These are phyloP conservation scores for Oedothorax gibbosus DNA, from an alignment of 1,140 invertebrate genomes.

Conservation along the genomic window DNA sequence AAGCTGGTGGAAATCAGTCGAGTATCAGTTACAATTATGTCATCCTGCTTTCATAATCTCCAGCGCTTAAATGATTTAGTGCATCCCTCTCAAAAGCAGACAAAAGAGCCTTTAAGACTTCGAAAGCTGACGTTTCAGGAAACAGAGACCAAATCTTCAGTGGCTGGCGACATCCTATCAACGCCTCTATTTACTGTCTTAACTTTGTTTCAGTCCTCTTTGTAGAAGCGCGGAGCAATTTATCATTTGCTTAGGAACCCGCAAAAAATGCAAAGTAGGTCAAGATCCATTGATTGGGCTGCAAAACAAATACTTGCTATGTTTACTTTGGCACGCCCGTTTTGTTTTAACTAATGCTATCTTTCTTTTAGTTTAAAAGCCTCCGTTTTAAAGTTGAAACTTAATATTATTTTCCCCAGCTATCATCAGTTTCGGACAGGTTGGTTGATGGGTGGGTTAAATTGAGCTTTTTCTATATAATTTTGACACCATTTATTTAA, in stretches of 20 bases:
- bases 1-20: no score
- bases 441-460: no score
- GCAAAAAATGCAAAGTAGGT: conserved; percentile 28
- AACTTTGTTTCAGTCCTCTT: conserved; percentile 19
- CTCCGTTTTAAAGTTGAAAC: no score
- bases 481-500: no score
- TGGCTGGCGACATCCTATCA: conserved; percentile 23
- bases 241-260: conserved; percentile 23
- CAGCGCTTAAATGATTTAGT: conserved; percentile 35
- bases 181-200: conserved; percentile 34
- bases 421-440: no score
- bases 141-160: conserved; percentile 19
- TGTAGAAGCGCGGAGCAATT: neutral
- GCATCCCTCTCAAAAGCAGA: neutral
- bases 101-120: conserved; percentile 22
- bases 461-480: no score
- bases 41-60: no score
- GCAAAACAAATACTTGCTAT: conserved; percentile 28
- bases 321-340: conserved; percentile 21
- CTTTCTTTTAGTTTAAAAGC: no score
- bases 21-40: no score
- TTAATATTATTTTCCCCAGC: no score
- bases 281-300: conserved; percentile 13
- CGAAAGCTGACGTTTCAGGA: conserved; percentile 17
- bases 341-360: no score